Conservation (phyloP, 2,113 vertebrate genomes). For the Aix galericulata region DNA sequence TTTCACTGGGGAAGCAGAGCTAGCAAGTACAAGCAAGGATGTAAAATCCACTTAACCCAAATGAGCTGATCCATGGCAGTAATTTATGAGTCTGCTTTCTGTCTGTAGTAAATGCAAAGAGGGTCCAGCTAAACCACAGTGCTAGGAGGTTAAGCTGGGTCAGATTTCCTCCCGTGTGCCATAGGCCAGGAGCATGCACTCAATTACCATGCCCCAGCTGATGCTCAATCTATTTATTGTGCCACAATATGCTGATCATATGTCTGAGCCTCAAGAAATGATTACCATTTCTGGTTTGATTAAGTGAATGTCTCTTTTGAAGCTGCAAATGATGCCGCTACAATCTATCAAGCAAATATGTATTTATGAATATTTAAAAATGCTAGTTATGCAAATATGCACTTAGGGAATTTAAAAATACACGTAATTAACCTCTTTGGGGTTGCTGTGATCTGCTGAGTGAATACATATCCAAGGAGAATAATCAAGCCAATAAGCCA, state of each 20-base stretch:
- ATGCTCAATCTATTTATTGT: conserved; percentile 32
- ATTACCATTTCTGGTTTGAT: conserved; percentile 68
- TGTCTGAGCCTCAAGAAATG: conserved; percentile 54
- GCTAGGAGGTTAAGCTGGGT: not conserved
- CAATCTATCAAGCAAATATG: conserved; percentile 70
- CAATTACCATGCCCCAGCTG: not conserved
- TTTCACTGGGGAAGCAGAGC: not conserved
- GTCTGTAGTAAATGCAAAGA: conserved; percentile 24
- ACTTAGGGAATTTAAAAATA: conserved; percentile 71
- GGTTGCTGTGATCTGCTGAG: conserved; percentile 63
- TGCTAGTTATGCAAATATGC: conserved; percentile 70
- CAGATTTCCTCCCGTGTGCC: conserved; percentile 18
- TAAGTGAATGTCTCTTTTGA: conserved; percentile 63
- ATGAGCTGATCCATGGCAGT: not conserved
- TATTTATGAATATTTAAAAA: conserved; percentile 72
- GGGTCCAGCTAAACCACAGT: not conserved
- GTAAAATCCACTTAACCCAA: not conserved
- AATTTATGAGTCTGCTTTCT: not conserved
- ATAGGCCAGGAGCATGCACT: not conserved
- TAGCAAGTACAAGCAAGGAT: not conserved
- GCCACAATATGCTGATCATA: conserved; percentile 59
- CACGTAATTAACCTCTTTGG: conserved; percentile 62
- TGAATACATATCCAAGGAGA: conserved; percentile 61
- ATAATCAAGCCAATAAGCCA: conserved; percentile 52
- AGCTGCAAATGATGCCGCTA: conserved; percentile 58